Base-by-base conservation (phyloP, 2,797 vertebrate species). In the Bufotes viridis region DNA sequence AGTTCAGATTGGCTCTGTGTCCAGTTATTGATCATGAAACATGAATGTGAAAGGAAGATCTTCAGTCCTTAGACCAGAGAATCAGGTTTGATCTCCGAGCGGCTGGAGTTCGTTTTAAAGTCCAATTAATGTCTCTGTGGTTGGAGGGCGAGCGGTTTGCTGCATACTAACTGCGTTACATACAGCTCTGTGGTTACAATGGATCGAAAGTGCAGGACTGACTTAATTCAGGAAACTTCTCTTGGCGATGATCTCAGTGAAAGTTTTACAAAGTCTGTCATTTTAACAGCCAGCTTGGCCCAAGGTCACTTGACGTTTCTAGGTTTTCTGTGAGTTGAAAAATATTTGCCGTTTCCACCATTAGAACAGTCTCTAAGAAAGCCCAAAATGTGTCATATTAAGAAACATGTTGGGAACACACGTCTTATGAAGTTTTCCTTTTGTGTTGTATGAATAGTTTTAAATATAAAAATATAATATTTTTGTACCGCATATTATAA, bases 121-220 rank as follows among this genome's bases (percentile, higher is more conserved):
- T 79, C 53, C 34, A 24, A 72, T 57, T 84, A 84, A 84, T 72
- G 60, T 55, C 70, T 67, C 75, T 88, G 87, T 88, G 87, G 87
- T 88, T 69, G 75, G 63, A 69, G 74, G n/a, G 20, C 69, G 29
- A 67, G 81, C 57, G 67, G 58, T 78, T 84, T 88, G 51, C 75
- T 88, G 87, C 87, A 88, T 88, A 88, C 74, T 80, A 84, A 84
- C 63, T 7, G 7, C 13, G 82, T 88, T 80, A 84, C 87, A 88
- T 88, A 88, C 72, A 79, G 61, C 63, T 79, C 49, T 88, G 87
- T 80, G 87, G 87, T 84, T 84, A 84, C 24, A 80, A 57, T 49
- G 82, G 87, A 76, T 88, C 78, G 63, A 83, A 70, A 87, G 70
- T 69, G 75, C 72, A 88, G 72, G 20, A 78, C 82, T 88, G 76